Conservation (phyloP, 2,888 invertebrate genomes). For the Rhyacophila evoluta region DNA sequence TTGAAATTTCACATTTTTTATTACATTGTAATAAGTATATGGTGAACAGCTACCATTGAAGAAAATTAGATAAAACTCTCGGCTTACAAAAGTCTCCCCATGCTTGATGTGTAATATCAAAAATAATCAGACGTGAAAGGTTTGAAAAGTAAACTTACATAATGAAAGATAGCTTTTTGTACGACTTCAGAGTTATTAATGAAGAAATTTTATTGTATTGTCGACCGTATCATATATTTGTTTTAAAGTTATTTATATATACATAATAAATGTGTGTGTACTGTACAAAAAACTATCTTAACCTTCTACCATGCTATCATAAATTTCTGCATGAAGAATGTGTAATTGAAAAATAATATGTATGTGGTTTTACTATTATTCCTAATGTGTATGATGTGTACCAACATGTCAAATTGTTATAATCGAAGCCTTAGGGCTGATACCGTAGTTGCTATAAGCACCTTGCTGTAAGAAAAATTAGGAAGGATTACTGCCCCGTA, state of each 20-base stretch:
- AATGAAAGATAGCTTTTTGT: constrained; percentile 37
- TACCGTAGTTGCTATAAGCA: background rate
- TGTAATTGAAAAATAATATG: background rate
- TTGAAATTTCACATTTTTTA: too few relatives aligned
- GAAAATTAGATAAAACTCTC: too few relatives aligned
- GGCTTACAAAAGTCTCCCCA: too few relatives aligned
- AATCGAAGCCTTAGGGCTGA: too few relatives aligned
- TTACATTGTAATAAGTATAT: too few relatives aligned
- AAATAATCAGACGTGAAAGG: too few relatives aligned
- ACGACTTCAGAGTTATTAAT: constrained; percentile 28
- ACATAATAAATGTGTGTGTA: too few relatives aligned
- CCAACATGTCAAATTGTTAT: too few relatives aligned
- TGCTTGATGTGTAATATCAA: too few relatives aligned
- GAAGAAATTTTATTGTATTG: background rate
- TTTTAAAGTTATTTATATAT: constrained; percentile 35
- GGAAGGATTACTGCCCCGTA: background rate
- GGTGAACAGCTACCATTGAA: too few relatives aligned
- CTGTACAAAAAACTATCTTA: constrained; percentile 36
- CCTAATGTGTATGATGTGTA: background rate
- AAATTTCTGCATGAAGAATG: constrained; percentile 40
- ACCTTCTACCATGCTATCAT: constrained; percentile 41
- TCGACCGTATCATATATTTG: background rate
- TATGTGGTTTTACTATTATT: background rate
- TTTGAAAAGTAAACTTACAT: background rate
- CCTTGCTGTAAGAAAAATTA: background rate